Conservation (phyloP, 2,888 invertebrate species). For the Coleophora deauratella region DNA sequence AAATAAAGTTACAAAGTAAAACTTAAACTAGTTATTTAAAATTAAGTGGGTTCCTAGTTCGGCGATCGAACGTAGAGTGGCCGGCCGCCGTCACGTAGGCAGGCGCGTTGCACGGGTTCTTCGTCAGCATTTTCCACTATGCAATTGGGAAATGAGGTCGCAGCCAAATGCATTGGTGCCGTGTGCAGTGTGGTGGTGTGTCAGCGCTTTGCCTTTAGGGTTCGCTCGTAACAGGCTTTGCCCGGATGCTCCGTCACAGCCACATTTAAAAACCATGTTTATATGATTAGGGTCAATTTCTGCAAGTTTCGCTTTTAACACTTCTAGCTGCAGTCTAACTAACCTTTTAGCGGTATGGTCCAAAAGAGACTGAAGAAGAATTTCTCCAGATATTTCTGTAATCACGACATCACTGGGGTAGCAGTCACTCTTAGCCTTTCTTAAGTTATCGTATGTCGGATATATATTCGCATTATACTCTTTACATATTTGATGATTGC, state of each 20-base stretch:
- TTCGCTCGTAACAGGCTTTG: too few relatives aligned
- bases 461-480: neutral
- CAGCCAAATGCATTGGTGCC: too few relatives aligned
- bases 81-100: too few relatives aligned
- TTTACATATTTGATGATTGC: neutral
- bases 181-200: too few relatives aligned
- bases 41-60: too few relatives aligned
- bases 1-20: too few relatives aligned
- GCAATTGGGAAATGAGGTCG: too few relatives aligned
- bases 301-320: neutral
- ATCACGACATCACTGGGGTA: neutral
- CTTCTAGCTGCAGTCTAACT: neutral
- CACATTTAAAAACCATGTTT: neutral
- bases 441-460: neutral
- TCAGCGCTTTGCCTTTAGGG: too few relatives aligned
- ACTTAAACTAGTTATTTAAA: too few relatives aligned
- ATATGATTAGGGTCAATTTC: neutral
- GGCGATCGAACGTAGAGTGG: too few relatives aligned
- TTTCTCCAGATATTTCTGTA: neutral
- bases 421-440: neutral
- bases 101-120: too few relatives aligned
- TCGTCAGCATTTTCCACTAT: too few relatives aligned
- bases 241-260: constrained; percentile 3
- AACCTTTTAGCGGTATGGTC: neutral
- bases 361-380: neutral